Conservation (phyloP, 2,113 vertebrate genomes). For the Brachypteracias leptosomus region DNA sequence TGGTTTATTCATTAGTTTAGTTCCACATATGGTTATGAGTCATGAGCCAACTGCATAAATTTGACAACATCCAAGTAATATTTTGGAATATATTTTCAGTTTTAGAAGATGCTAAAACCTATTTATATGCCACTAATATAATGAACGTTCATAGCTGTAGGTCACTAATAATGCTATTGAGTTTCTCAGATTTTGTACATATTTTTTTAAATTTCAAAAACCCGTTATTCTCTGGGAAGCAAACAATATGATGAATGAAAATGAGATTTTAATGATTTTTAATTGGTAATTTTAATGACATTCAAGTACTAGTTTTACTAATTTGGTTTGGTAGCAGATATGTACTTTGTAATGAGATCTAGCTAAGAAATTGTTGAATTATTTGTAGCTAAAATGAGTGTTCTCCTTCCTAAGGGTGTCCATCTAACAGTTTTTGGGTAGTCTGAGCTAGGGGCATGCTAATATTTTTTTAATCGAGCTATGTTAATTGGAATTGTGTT, state of each 20-base stretch:
- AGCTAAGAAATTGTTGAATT: not conserved
- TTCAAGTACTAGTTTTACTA: not conserved
- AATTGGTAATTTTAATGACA: not conserved
- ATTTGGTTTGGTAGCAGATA: not conserved
- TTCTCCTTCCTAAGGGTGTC: not conserved
- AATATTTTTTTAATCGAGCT: not conserved
- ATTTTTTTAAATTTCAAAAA: not conserved
- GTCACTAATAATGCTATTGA: not conserved
- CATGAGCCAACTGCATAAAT: not conserved
- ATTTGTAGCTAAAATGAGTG: not conserved
- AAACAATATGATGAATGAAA: too few species aligned
- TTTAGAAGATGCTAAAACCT: not conserved
- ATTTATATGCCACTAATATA: not conserved
- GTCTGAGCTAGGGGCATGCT: not conserved
- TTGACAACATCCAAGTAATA: not conserved
- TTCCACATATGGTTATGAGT: not conserved
- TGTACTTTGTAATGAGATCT: not conserved
- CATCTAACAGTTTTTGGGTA: not conserved
- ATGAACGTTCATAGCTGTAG: not conserved
- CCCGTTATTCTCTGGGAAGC: not conserved
- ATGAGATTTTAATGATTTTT: too few species aligned
- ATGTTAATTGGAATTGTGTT: not conserved
- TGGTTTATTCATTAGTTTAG: not conserved
- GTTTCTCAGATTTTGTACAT: not conserved
- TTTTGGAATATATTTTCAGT: accelerated